Evolutionary conservation across 2,797 vertebrate genomes (phyloP).

Genomic region (Sebastes elongatus): DNA sequence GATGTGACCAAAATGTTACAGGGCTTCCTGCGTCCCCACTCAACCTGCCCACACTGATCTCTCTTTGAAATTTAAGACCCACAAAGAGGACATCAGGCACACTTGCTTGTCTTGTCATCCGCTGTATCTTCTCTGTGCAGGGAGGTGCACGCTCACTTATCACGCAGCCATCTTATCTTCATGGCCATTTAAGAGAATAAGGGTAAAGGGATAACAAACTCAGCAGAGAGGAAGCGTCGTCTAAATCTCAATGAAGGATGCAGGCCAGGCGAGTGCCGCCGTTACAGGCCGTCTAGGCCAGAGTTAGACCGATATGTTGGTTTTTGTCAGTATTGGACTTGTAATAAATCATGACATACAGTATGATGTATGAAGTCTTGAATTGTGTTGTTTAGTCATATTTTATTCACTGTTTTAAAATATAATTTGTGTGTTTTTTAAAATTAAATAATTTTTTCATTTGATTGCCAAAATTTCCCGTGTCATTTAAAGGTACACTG

Average conservation of each 20-base stretch:
- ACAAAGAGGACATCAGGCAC: slow-evolving; percentile 44
- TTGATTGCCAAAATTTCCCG: not conserved
- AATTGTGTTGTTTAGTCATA: not conserved
- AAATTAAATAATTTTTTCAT: accelerated
- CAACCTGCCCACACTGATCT: slow-evolving; percentile 22
- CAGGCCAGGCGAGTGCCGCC: slow-evolving; percentile 49
- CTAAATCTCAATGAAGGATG: slow-evolving; percentile 57
- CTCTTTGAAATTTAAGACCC: slow-evolving; percentile 64
- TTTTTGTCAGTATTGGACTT: not conserved
- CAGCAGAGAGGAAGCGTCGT: slow-evolving; percentile 64
- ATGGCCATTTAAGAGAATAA: slow-evolving; percentile 81
- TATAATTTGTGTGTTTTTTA: not conserved
- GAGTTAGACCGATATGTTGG: not conserved
- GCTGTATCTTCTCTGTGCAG: slow-evolving; percentile 51
- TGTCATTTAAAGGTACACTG: not conserved
- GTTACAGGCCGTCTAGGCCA: not conserved
- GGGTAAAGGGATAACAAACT: slow-evolving; percentile 72
- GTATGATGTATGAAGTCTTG: not conserved
- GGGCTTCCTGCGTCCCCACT: slow-evolving; percentile 4
- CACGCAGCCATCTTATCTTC: slow-evolving; percentile 80
- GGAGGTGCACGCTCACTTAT: slow-evolving; percentile 64
- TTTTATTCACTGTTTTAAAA: not conserved
- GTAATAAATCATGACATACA: not conserved
- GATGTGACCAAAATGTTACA: slow-evolving; percentile 29
- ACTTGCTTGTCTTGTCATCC: slow-evolving; percentile 60